These are phyloP conservation scores for Magallana angulata DNA, from an alignment of 1,140 invertebrate species.

Conservation along the genomic window DNA sequence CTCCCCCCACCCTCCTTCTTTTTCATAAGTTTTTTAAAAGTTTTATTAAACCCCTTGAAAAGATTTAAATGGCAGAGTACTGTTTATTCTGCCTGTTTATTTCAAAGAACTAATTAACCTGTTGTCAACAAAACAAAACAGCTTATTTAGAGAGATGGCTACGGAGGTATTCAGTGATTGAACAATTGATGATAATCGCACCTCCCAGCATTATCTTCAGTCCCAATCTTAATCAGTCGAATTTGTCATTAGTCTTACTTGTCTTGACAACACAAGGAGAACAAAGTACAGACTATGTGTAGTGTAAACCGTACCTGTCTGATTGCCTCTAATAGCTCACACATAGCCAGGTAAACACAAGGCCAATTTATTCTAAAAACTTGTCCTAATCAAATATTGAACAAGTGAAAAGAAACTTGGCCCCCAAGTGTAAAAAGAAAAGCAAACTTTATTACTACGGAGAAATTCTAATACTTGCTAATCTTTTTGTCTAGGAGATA, in stretches of 20 bases:
- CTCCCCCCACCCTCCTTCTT: no score
- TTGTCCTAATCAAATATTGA: conserved; percentile 27
- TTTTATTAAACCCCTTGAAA: no score
- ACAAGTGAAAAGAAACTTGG: conserved; percentile 1
- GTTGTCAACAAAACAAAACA: not conserved
- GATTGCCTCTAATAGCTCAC: not conserved
- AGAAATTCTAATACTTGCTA: not conserved
- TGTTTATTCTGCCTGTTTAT: not conserved
- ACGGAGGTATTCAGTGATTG: not conserved
- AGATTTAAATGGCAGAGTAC: no score
- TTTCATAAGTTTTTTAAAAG: no score
- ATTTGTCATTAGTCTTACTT: not conserved
- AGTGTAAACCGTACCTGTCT: conserved; percentile 3
- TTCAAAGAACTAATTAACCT: not conserved
- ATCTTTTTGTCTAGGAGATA: conserved; percentile 11
- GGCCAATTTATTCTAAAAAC: conserved; percentile 14
- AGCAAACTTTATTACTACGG: not conserved
- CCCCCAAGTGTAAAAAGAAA: not conserved
- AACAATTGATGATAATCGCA: not conserved
- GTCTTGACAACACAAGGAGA: not conserved
- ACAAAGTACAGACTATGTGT: not conserved
- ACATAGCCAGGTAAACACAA: not conserved
- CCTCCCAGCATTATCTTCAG: not conserved
- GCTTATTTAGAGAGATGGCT: no score
- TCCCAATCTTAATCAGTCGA: not conserved